phyloP scores from a whole-genome alignment of 2,113 vertebrate species.

The Cephalopholis sonnerati region DNA sequence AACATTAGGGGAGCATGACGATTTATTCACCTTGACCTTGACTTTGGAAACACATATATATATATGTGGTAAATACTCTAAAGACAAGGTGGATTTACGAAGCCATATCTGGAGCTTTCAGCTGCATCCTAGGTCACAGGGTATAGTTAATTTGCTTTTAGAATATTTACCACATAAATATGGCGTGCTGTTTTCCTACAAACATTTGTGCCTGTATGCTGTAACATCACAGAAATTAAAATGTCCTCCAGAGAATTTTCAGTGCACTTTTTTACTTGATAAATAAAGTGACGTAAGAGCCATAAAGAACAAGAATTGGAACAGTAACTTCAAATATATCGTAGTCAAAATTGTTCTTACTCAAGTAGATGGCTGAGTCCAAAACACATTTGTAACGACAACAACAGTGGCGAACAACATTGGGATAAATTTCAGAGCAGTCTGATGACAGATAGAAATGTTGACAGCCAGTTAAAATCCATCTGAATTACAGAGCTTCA shows the following conservation, averaged over 20 bases:
- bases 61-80: not conserved
- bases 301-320: no score
- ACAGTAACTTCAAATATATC: no score
- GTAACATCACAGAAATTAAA: not conserved
- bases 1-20: not conserved
- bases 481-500: no score
- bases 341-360: no score
- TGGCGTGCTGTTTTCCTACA: not conserved
- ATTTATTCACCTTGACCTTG: slow-evolving; percentile 17
- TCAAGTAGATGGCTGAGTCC: no score
- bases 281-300: no score
- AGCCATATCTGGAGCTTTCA: not conserved
- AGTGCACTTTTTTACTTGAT: not conserved
- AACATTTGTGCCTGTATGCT: not conserved
- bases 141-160: not conserved
- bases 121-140: not conserved
- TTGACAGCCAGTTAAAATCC: no score
- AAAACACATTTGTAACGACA: no score
- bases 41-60: not conserved
- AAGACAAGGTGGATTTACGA: not conserved
- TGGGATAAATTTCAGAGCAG: no score
- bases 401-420: no score
- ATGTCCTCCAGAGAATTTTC: not conserved
- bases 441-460: no score
- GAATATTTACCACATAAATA: slow-evolving; percentile 2